phyloP scores from a whole-genome alignment of 2,888 invertebrate genomes.

The Uloborus plumipes region DNA sequence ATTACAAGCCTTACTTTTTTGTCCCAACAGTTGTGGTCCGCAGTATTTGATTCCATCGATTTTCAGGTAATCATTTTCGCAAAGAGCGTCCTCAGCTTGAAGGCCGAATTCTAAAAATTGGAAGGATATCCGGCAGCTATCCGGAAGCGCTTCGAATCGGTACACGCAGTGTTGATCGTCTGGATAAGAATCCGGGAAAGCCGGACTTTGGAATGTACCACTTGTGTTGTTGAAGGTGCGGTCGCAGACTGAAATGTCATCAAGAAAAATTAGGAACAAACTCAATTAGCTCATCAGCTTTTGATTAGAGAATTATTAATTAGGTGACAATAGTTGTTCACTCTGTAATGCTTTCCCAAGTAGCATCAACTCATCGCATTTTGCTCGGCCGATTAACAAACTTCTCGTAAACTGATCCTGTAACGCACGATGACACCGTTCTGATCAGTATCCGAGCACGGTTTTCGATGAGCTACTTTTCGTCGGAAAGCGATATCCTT shows the following conservation, averaged over 20 bases:
- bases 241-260: constrained; percentile 59
- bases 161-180: constrained; percentile 66
- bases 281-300: too few relatives aligned
- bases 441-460: too few relatives aligned
- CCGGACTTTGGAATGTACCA: constrained; percentile 66
- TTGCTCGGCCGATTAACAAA: too few relatives aligned
- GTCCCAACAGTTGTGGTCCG: constrained; percentile 67
- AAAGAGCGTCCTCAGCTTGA: constrained; percentile 61
- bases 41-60: constrained; percentile 68
- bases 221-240: constrained; percentile 66
- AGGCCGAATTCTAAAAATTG: constrained; percentile 67
- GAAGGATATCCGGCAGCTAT: constrained; percentile 66
- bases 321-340: too few relatives aligned
- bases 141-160: constrained; percentile 65
- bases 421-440: too few relatives aligned
- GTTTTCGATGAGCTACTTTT: too few relatives aligned
- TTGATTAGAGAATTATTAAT: too few relatives aligned
- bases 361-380: too few relatives aligned
- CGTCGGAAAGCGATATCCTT: too few relatives aligned
- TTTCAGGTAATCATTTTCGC: constrained; percentile 66
- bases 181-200: constrained; percentile 67
- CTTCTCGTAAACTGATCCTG: too few relatives aligned
- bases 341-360: too few relatives aligned
- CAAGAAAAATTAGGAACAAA: too few relatives aligned
- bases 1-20: constrained; percentile 65